Conservation (phyloP, 2,113 vertebrate species). For the Rhagologus leucostigma region DNA sequence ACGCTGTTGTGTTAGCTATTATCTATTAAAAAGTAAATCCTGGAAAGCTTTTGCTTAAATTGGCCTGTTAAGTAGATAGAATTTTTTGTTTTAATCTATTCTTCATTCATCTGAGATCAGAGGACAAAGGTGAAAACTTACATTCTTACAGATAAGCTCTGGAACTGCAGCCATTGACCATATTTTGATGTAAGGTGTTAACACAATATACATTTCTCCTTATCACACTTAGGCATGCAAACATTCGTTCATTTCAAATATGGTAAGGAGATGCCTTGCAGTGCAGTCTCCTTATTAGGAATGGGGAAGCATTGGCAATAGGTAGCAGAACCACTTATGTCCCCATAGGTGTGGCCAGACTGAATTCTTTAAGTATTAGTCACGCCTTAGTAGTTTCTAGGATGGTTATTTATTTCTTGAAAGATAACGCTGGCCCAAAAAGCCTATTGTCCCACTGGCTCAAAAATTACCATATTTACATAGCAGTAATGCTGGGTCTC, state of each 20-base stretch:
- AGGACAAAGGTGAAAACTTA: background rate
- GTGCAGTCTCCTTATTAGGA: slow-evolving; percentile 11
- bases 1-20: background rate
- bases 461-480: background rate
- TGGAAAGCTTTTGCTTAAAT: background rate
- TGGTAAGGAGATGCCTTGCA: background rate
- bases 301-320: background rate
- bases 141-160: background rate
- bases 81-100: background rate
- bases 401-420: slow-evolving; percentile 29
- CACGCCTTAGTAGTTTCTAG: slow-evolving; percentile 29
- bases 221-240: slow-evolving; percentile 15
- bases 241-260: background rate
- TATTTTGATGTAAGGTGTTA: background rate
- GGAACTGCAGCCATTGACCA: background rate
- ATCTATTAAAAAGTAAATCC: background rate
- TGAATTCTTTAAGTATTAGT: slow-evolving; percentile 25
- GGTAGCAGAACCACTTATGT: slow-evolving; percentile 3
- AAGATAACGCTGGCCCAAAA: background rate
- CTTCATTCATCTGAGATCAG: background rate
- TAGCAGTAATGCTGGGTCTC: background rate
- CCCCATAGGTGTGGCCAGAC: slow-evolving; percentile 34
- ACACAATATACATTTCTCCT: background rate
- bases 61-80: background rate
- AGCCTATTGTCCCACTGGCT: background rate